Evolutionary conservation across 2,113 vertebrate species (phyloP).

Genomic region (Elephas maximus): DNA sequence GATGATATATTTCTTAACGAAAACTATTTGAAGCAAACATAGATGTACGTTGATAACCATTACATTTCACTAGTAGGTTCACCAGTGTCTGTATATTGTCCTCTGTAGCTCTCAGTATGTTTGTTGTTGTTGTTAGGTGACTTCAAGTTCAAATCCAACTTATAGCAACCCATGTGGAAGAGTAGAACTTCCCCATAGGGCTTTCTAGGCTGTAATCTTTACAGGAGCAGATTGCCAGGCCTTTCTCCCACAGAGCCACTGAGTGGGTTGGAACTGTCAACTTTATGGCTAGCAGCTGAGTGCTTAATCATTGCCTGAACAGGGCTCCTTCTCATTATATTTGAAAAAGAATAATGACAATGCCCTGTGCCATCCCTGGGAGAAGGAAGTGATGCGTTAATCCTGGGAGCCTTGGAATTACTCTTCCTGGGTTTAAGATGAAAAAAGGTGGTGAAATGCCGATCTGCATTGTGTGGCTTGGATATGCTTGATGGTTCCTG

Average conservation of each 20-base stretch:
- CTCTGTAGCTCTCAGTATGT: background rate
- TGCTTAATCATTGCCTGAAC: too few species aligned
- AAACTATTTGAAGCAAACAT: background rate
- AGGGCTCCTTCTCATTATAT: too few species aligned
- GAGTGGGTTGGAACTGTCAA: background rate
- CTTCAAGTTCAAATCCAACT: background rate
- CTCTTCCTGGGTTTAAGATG: background rate
- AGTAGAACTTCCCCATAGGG: background rate
- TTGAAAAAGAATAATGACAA: background rate
- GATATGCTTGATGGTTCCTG: background rate
- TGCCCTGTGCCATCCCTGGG: background rate
- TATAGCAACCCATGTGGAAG: background rate
- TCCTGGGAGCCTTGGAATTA: background rate
- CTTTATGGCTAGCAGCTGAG: too few species aligned
- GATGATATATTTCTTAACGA: slow-evolving; percentile 6
- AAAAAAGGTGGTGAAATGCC: background rate
- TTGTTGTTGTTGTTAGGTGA: background rate
- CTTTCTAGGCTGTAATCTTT: background rate
- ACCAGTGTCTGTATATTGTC: background rate
- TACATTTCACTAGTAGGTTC: background rate
- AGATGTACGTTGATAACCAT: background rate
- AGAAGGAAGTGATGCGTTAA: background rate
- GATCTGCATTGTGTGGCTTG: background rate
- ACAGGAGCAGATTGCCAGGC: background rate
- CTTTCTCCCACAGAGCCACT: background rate